These are phyloP conservation scores for Carduelis carduelis DNA, from an alignment of 2,797 vertebrate species.

Conservation along the genomic window DNA sequence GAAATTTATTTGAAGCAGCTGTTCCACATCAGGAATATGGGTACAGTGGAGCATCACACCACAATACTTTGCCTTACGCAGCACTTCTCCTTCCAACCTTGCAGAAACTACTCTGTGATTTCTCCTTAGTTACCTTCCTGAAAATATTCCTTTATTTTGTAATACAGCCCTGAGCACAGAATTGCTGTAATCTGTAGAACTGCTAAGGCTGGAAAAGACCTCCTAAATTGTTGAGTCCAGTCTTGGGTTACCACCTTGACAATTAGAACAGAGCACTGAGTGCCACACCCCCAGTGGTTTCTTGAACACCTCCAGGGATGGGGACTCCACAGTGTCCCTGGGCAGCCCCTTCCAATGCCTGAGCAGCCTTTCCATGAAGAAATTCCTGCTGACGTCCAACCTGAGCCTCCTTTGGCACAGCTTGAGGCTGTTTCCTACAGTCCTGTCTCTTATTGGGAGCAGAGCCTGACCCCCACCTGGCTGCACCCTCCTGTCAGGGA, in stretches of 20 bases:
- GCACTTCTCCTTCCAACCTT: neutral
- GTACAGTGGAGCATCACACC: neutral
- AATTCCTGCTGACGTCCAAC: neutral
- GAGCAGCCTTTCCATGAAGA: neutral
- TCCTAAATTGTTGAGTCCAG: neutral
- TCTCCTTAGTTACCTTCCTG: neutral
- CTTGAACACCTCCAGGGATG: neutral
- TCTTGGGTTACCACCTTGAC: neutral
- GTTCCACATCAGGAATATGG: neutral
- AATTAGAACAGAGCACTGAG: neutral
- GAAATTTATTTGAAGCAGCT: neutral
- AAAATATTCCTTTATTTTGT: neutral
- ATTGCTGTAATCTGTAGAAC: neutral
- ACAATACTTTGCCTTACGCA: neutral
- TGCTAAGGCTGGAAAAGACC: neutral
- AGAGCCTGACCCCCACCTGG: accelerated
- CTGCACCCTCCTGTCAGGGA: neutral
- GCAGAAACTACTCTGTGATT: neutral
- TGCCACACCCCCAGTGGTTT: neutral
- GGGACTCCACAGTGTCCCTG: neutral
- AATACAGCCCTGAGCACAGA: neutral
- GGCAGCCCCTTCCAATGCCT: neutral
- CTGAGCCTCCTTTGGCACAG: neutral
- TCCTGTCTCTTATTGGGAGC: neutral
- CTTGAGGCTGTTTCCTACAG: neutral